phyloP scores from a whole-genome alignment of 2,113 vertebrate species.

The Bubalus kerabau region DNA sequence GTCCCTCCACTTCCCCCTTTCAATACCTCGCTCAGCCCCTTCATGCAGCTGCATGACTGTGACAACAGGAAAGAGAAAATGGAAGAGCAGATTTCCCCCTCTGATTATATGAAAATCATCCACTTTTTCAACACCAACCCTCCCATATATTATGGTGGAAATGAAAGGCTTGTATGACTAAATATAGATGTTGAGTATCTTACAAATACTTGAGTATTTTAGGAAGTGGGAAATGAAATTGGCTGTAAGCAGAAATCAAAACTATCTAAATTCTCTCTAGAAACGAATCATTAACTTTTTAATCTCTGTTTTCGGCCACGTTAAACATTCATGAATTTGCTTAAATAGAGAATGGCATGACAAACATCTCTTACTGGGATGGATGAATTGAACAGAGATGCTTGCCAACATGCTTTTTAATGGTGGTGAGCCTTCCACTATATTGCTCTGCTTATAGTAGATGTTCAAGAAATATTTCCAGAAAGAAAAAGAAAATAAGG shows the following conservation, averaged over 20 bases:
- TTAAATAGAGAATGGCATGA: background rate
- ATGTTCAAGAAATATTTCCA: background rate
- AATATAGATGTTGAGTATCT: background rate
- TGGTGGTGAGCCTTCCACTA: background rate
- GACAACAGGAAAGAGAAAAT: background rate
- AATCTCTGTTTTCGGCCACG: background rate
- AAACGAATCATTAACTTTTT: constrained; percentile 13
- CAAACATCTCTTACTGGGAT: background rate
- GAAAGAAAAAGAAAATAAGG: background rate
- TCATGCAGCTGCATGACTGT: background rate
- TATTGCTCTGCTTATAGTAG: background rate
- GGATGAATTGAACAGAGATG: background rate
- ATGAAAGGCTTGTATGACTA: background rate
- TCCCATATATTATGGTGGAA: background rate
- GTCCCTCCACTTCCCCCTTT: background rate
- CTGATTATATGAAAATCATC: background rate
- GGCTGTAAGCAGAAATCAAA: constrained; percentile 49
- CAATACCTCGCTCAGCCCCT: background rate
- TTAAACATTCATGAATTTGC: background rate
- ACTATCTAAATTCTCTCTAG: constrained; percentile 28
- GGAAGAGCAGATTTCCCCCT: background rate
- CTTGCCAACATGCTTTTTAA: background rate
- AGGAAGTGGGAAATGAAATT: constrained; percentile 44
- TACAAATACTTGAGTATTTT: background rate
- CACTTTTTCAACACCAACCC: background rate